Conservation (phyloP, 2,888 invertebrate species). For the Calephelis perditalis region DNA sequence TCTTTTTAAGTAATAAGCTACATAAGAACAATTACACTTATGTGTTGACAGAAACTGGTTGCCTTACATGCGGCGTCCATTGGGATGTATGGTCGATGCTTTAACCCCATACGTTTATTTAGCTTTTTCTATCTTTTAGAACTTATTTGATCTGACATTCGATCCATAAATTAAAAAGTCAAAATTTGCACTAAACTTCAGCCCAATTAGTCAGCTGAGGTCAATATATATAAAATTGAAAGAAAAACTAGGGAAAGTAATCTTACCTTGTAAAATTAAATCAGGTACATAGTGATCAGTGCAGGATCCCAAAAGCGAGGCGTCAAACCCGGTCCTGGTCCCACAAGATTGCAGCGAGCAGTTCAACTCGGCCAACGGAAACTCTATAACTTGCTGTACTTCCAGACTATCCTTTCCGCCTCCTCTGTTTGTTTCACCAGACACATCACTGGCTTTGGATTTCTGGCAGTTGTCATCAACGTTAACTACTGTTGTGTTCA, state of each 20-base stretch:
- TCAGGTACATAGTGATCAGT: constrained; percentile 84
- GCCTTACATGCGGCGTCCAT: too few species aligned
- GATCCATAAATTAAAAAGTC: too few species aligned
- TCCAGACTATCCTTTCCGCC: constrained; percentile 32
- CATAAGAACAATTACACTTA: too few species aligned
- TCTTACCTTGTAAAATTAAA: constrained; percentile 84
- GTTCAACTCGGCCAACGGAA: constrained; percentile 70
- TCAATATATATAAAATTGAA: background rate
- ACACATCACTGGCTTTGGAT: constrained; percentile 15
- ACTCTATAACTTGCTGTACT: constrained; percentile 71
- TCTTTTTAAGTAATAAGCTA: too few species aligned
- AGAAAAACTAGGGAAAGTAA: background rate
- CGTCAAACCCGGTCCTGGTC: constrained; percentile 69
- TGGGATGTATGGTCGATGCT: too few species aligned
- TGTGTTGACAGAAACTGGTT: too few species aligned
- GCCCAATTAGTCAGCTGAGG: too few species aligned
- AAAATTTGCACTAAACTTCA: too few species aligned
- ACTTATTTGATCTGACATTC: too few species aligned
- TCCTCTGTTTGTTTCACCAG: constrained; percentile 25
- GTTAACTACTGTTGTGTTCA: constrained; percentile 68
- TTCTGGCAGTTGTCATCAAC: constrained; percentile 23
- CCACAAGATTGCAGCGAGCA: constrained; percentile 22
- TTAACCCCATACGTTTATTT: too few species aligned
- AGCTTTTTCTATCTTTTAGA: too few species aligned
- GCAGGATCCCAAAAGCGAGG: constrained; percentile 79